phyloP scores from a whole-genome alignment of 2,797 vertebrate species.

The Uromys caudimaculatus region DNA sequence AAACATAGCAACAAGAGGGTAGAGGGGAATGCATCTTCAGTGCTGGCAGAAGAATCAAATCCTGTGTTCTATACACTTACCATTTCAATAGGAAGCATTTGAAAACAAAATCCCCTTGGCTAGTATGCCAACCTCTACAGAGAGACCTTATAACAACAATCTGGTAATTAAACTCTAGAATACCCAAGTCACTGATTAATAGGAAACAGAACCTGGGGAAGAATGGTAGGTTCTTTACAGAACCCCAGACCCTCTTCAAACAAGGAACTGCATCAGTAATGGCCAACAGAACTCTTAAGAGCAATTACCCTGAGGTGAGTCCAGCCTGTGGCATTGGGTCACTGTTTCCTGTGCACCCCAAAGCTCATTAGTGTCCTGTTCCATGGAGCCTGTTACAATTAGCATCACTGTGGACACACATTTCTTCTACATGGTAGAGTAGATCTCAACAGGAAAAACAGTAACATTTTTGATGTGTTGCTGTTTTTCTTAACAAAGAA shows the following conservation, averaged over 20 bases:
- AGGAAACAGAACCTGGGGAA: neutral
- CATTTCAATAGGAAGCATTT: neutral
- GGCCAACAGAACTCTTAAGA: neutral
- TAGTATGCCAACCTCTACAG: neutral
- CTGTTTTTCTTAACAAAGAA: neutral
- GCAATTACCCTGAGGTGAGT: neutral
- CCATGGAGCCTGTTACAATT: neutral
- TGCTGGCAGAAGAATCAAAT: neutral
- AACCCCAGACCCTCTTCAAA: neutral
- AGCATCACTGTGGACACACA: constrained; percentile 11
- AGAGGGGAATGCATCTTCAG: rapidly evolving
- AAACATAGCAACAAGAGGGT: neutral
- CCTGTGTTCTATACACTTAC: neutral
- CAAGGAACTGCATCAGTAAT: neutral
- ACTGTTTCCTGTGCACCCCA: neutral
- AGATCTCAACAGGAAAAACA: neutral
- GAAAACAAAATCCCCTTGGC: neutral
- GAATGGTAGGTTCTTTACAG: neutral
- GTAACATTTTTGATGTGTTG: neutral
- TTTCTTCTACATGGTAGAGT: constrained; percentile 13
- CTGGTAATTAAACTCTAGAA: constrained; percentile 22
- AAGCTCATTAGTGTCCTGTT: neutral
- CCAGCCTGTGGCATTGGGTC: neutral
- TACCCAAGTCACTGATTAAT: neutral
- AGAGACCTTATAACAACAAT: neutral